Base-by-base conservation (phyloP, 1,140 invertebrate genomes). In the Hycleus phaleratus region DNA sequence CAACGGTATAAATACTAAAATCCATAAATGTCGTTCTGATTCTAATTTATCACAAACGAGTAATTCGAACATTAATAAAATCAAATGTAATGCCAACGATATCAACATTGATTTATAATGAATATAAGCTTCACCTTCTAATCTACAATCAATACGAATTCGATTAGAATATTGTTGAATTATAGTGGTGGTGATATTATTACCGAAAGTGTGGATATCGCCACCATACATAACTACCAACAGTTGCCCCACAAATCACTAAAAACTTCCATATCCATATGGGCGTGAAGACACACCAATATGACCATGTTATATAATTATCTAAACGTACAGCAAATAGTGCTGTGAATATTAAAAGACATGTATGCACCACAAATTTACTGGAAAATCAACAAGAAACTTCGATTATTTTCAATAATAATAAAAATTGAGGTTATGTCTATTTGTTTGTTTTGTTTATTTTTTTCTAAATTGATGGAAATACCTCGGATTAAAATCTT, bases 81-180 rank as follows among this genome's bases (percentile, higher is more conserved):
- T 91, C 49, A 97, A 78, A 75, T 98, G 95, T 63, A 97, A 79
- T 26, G 93, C 91, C 62, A 96, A 80, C 52, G 90, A 95, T 65
- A 97, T 95, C 18, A 97, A 78, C 93, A 98, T 97, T 46, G 95
- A 93, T 77, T 96, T 96, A 71, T 95, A 98, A 73, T 98, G 95
- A 11, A 95, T 86, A 74, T 95, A 95, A 25, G 93, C 90, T 78
- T 96, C 93, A 61, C 92, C 91, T 79, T 97, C 95, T 52, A 94
- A 77, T 71, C 95, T 91, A 74, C 42, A 78, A 78, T 7, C 11
- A 9, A 10, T 38, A 12, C 4, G 26, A 8, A 18, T 18, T 18
- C 18, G 18, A 45, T 45, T 6, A 12, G 40, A 42, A 7, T 42
- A 11, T 39, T 52, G 46, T 12, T 32, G 24, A 38, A 7, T 4